These are phyloP conservation scores for Atta texana DNA, from an alignment of 1,140 invertebrate genomes.

Conservation along the genomic window DNA sequence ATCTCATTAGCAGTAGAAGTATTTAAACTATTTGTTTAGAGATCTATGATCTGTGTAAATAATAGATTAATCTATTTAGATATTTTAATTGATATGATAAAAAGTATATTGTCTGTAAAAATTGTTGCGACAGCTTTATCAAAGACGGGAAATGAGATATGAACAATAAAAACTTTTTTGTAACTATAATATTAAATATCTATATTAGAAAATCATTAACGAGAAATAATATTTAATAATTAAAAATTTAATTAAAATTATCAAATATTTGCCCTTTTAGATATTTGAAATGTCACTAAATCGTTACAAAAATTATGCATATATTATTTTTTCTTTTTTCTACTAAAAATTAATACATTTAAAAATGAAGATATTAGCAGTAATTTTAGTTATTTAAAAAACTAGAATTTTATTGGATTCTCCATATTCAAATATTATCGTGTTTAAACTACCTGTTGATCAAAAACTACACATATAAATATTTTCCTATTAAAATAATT, in stretches of 20 bases:
- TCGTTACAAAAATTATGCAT: neutral
- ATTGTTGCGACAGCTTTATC: neutral
- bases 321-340: neutral
- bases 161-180: neutral
- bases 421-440: neutral
- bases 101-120: neutral
- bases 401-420: slow-evolving; percentile 21
- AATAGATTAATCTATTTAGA: neutral
- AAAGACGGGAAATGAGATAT: neutral
- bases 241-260: neutral
- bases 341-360: neutral
- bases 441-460: slow-evolving; percentile 37
- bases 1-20: neutral
- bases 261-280: neutral
- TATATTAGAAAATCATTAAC: neutral
- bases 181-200: neutral
- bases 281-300: neutral
- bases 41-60: neutral
- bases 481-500: slow-evolving; percentile 47
- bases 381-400: neutral
- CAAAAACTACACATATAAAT: slow-evolving; percentile 14
- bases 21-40: neutral
- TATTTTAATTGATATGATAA: neutral
- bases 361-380: neutral
- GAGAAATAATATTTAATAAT: neutral